Percentiles rank a stretch among this genome's conserved stretches.
Evolutionary conservation across 2,888 invertebrate species (phyloP).

Genomic region (Frankliniella intonsa): DNA sequence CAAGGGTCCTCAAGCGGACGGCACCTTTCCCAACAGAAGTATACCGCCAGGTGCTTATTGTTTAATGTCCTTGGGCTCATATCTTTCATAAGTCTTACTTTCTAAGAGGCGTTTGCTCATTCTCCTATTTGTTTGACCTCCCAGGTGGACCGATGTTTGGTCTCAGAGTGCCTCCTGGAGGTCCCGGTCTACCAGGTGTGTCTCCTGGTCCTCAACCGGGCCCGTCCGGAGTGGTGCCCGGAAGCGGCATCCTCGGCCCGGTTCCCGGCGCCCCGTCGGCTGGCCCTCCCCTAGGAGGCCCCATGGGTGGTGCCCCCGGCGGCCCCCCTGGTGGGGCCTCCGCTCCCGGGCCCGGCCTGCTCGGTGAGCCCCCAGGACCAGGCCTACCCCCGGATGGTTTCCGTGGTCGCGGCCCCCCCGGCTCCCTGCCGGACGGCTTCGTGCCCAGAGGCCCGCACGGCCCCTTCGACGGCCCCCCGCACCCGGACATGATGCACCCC

Average conservation of each 20-base stretch:
- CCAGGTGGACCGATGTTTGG: slow-evolving; percentile 28
- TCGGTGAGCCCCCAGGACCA: slow-evolving; percentile 26
- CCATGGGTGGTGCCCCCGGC: background rate
- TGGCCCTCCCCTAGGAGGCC: background rate
- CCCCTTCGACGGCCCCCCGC: slow-evolving; percentile 12
- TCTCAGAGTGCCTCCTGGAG: slow-evolving; percentile 33
- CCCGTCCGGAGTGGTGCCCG: background rate
- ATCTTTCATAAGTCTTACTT: background rate
- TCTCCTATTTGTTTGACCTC: background rate
- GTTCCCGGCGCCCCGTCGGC: background rate
- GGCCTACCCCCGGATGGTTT: slow-evolving; percentile 34
- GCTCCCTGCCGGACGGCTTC: slow-evolving; percentile 39
- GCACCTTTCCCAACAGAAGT: slow-evolving; percentile 41
- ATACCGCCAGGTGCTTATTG: background rate
- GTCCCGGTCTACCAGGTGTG: background rate
- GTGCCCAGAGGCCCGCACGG: slow-evolving; percentile 41
- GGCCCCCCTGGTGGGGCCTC: background rate
- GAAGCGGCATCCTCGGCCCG: slow-evolving; percentile 3
- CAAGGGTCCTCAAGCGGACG: slow-evolving; percentile 47
- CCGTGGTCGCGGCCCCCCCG: slow-evolving; percentile 37
- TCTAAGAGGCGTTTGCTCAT: background rate
- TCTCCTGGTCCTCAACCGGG: background rate
- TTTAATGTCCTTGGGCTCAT: background rate
- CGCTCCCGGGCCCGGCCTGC: background rate
- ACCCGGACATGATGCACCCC: slow-evolving; percentile 31